Evolutionary conservation across 1,140 invertebrate genomes (phyloP), one percentile per base, ranked within the genome.

Genomic region (Bombus fervidus): DNA sequence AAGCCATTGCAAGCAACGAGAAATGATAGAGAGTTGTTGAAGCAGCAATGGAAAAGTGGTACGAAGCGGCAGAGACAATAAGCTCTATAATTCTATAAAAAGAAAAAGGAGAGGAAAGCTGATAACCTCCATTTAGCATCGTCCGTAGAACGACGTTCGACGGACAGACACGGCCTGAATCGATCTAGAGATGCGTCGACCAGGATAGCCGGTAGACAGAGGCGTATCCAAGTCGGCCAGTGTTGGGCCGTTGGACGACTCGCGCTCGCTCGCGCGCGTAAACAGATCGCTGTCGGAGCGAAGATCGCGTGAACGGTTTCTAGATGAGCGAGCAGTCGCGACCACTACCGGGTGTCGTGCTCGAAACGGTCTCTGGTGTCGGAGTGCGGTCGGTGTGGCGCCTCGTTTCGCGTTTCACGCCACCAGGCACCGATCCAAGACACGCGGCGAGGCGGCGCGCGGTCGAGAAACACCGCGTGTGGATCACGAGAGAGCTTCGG

Each of bases 271-370:
- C 81, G 83, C 64, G 64, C 57, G 59, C 47, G 84, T 87, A 86
- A 86, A 86, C 79, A 78, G 83, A 86, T 87, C 83, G 77, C 68
- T 78, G 41, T 41, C 80, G 39, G 64, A n/a, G 83, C 85, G 53
- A 73, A 64, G 83, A 89, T 91, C 89, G 90, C 89, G 90, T 90
- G 88, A 92, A 92, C 78, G 87, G 89, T 92, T 92, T 91, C 89
- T 90, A 92, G 87, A 91, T 91, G 91, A 92, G 80, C 86, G 77
- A 84, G 43, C 83, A 85, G 62, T 47, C 76, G 81, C 81, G 85
- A 92, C 91, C 91, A 92, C 92, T 91, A 90, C 91, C 91, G 91
- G 91, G 90, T 92, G 91, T 92, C 88, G 89, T 87, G 88, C 86
- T 87, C 81, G 87, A 86, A 86, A 87, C 75, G 71, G 82, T 86